Base-by-base conservation (phyloP, 2,888 invertebrate genomes). In the Bugula neritina region DNA sequence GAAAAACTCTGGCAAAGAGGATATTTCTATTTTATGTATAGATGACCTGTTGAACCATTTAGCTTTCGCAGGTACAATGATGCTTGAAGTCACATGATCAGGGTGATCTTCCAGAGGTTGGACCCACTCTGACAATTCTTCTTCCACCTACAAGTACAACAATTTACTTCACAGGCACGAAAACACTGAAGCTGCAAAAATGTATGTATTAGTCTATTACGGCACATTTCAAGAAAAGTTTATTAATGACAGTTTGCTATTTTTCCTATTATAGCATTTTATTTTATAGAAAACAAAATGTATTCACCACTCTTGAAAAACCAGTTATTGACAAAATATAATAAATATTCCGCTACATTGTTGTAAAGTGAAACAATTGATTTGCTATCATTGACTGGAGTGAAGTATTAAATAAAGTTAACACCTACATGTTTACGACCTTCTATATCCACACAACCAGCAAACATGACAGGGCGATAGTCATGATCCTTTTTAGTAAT, bases 31-130 rank as follows among this genome's bases (percentile, higher is more conserved):
- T 34, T 95, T 93, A 84, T 98, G 96, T 77, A 98, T 93, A 1
- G 94, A 91, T 86, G 98, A 98, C 86, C 99, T 99, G 86, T 99
- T 99, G 84, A 99, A 99, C 99, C 99, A 99, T 1, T 97, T 93
- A 0, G 86, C 80, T 86, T 99, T 99, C 69, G 95, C 95, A 1
- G 99, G 99, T 54, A 99, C 92, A 72, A 99, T 63, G 75, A 99
- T 99, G 85, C 97, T 96, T 13, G 63, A 63, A 10, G 63, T 63
- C 13, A 63, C 31, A 10, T 63, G 63, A 31, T 63, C 17, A 2
- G 63, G 63, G 31, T 63, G 63, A 5, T 63, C 63, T 63, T 13
- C 34, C 27, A 63, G 31, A 29, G 63, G 63, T 34, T 63, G 27
- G 5, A 21, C 17, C 31, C 29, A 63, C n/a, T 63, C 63, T 29